Evolutionary conservation across 64 coral and sea anemone genomes (phyloP), one percentile per base, ranked within the genome.

Genomic region (Stichodactyla mertensii): DNA sequence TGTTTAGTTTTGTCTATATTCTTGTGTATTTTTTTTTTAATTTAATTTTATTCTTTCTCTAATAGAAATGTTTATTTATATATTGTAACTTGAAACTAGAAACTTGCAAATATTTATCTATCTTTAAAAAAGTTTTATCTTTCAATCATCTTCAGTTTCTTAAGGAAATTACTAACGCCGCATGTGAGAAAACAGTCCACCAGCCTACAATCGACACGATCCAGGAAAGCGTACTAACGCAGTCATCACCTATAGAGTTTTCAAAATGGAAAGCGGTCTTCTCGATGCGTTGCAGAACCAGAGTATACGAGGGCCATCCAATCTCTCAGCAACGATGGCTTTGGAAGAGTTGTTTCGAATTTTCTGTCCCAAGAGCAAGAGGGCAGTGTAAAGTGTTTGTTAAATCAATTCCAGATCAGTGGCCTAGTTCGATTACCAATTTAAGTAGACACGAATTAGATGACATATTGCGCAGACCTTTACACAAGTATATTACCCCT

Each of bases 291-390:
- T 62, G 51, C 77, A 28, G 87, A 88, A 60, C 26, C 19, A 16
- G 87, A 88, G 26, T 88, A 81, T 18, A 51, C 55, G 20, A 19
- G 5, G 16, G 74, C 87, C 10, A 22, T 56, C 8, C 9, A 18
- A 31, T 51, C 55, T 20, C 78, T 88, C 51, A n/a, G 36, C 22
- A 28, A 57, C 55, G 87, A 82, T 60, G 60, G 77, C 57, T 88
- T 88, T 82, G 78, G 87, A 15, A 52, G 78, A 79, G 52, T 88
- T 66, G 78, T 82, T 52, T n/a, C n/a, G 55, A 88, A 60, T 88
- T 80, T 31, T 52, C 10, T 14, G 31, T 88, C 9, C 87, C 87
- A 31, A 79, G 87, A 53, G 87, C 87, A 51, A 82, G 78, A 66
- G 52, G 13, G 1, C 60, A 7, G 23, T 88, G 87, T 24, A 80